Conservation (phyloP, 2,888 invertebrate species). For the Arge pagana region DNA sequence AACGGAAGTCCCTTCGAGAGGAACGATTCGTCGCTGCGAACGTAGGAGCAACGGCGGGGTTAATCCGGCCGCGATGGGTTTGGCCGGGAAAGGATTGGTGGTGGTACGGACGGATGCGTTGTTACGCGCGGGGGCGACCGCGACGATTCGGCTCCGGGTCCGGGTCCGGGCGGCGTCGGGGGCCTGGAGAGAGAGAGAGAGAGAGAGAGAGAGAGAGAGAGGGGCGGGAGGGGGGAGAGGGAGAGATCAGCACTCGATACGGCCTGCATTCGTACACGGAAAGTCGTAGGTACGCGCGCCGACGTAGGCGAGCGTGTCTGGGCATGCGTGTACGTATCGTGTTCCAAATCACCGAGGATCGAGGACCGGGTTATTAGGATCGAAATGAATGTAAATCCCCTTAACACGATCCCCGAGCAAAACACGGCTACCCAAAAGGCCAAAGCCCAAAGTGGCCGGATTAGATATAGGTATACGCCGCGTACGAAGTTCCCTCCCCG, state of each 20-base stretch:
- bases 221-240: constrained; percentile 17
- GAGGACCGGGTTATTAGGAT: constrained; percentile 58
- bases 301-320: constrained; percentile 12
- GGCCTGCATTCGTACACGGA: constrained; percentile 28
- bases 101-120: too few relatives aligned
- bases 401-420: constrained; percentile 58
- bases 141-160: too few relatives aligned
- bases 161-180: constrained; percentile 23
- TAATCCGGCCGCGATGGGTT: too few relatives aligned
- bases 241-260: constrained; percentile 16
- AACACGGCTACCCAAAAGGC: constrained; percentile 55
- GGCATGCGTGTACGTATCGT: constrained; percentile 38
- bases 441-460: constrained; percentile 52
- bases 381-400: constrained; percentile 59
- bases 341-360: constrained; percentile 55
- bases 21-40: too few relatives aligned
- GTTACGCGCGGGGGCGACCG: too few relatives aligned
- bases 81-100: too few relatives aligned
- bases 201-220: constrained; percentile 2
- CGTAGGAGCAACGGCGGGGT: too few relatives aligned
- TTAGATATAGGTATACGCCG: constrained; percentile 42
- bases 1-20: too few relatives aligned
- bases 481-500: constrained; percentile 14
- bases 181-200: constrained; percentile 14
- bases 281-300: constrained; percentile 27